Evolutionary conservation across 2,113 vertebrate genomes (phyloP).

Genomic region (Petrocephalus zakoni): DNA sequence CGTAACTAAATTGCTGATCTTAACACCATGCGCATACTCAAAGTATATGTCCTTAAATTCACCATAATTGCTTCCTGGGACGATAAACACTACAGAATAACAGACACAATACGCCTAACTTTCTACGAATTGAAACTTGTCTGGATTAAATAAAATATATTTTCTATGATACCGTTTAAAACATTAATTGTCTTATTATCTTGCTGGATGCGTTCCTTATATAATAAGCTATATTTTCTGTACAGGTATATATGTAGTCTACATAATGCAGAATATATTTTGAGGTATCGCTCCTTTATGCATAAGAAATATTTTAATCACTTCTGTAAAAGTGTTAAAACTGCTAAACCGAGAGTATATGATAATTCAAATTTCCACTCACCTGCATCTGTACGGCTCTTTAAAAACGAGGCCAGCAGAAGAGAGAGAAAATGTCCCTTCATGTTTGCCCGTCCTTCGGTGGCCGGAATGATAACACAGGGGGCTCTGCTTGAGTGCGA

Average conservation of each 20-base stretch:
- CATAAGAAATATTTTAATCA: neutral
- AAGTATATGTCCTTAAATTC: neutral
- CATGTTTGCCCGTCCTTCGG: slow-evolving; percentile 49
- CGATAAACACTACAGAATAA: neutral
- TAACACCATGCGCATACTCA: neutral
- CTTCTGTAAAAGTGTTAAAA: neutral
- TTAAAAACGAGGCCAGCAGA: slow-evolving; percentile 45
- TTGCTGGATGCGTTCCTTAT: neutral
- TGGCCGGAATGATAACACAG: slow-evolving; percentile 26
- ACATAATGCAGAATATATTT: neutral
- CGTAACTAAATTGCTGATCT: neutral
- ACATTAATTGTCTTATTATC: neutral
- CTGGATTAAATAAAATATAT: neutral
- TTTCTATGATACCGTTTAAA: neutral
- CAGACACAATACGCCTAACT: neutral
- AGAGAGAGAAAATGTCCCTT: slow-evolving; percentile 38
- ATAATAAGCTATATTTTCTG: neutral
- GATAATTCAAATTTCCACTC: slow-evolving; percentile 33
- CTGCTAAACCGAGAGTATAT: neutral
- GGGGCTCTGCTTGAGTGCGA: slow-evolving; percentile 39
- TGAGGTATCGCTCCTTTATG: neutral
- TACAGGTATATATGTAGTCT: neutral
- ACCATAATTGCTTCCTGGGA: neutral
- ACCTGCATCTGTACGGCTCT: slow-evolving; percentile 42
- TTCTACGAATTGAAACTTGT: neutral